Evolutionary conservation across 2,113 vertebrate genomes (phyloP).

Genomic region (Aplodontia rufa): DNA sequence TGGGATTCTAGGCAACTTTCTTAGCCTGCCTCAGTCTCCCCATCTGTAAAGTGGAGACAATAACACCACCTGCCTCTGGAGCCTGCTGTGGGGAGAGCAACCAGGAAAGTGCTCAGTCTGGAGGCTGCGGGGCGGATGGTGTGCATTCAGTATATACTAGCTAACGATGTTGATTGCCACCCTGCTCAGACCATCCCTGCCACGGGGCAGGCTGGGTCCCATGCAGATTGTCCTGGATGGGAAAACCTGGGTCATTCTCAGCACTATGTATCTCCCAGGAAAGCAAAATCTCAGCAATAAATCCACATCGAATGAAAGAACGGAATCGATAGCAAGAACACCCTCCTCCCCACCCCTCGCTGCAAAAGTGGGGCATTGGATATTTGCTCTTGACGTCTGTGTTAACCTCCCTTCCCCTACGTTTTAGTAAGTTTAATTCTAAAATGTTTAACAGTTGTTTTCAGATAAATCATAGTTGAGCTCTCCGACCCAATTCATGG

Average conservation of each 20-base stretch:
- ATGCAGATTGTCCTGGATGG: background rate
- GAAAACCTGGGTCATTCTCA: background rate
- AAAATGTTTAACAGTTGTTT: constrained; percentile 64
- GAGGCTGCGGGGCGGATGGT: fast-evolving
- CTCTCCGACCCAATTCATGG: constrained; percentile 7
- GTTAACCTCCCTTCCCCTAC: constrained; percentile 10
- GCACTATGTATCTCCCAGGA: background rate
- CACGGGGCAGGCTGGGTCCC: fast-evolving
- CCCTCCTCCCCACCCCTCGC: background rate
- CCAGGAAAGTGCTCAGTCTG: background rate
- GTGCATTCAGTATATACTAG: fast-evolving
- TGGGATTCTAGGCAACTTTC: background rate
- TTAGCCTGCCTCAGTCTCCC: background rate
- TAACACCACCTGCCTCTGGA: background rate
- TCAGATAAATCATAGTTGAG: constrained; percentile 49
- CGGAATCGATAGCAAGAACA: constrained; percentile 64
- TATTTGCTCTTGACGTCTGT: constrained; percentile 38
- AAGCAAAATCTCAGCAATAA: background rate
- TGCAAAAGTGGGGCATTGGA: background rate
- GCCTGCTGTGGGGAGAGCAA: background rate
- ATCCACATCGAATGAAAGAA: constrained; percentile 71
- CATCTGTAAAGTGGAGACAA: background rate
- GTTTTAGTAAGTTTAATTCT: constrained; percentile 62
- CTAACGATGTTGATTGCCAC: background rate
- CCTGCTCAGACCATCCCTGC: fast-evolving